Evolutionary conservation across 2,113 vertebrate genomes (phyloP).

Genomic region (Anas platyrhynchos): DNA sequence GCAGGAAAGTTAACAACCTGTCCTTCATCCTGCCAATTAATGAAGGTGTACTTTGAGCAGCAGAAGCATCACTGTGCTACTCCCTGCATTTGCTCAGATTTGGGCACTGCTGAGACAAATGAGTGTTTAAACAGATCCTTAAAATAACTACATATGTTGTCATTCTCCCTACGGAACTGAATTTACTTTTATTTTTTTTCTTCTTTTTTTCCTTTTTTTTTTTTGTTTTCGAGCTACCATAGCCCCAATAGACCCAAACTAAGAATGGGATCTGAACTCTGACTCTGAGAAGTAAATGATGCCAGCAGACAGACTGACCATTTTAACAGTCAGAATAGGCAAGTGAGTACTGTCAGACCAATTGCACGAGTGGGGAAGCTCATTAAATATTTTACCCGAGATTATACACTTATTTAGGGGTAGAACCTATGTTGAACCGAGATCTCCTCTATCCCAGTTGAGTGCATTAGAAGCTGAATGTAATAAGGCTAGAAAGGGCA

Average conservation of each 20-base stretch:
- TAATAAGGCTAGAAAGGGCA: slow-evolving; percentile 54
- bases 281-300: slow-evolving; percentile 35
- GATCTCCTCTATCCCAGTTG: not conserved
- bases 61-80: not conserved
- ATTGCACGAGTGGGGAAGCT: not conserved
- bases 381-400: slow-evolving; percentile 17
- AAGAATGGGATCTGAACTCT: slow-evolving; percentile 42
- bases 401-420: slow-evolving; percentile 36
- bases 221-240: not conserved
- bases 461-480: slow-evolving; percentile 10
- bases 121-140: slow-evolving; percentile 10
- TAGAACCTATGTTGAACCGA: slow-evolving; percentile 18
- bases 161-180: not conserved
- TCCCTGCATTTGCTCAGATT: not conserved
- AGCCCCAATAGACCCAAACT: not conserved
- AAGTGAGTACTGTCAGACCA: not conserved
- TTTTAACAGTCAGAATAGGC: slow-evolving; percentile 41
- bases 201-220: rapidly evolving
- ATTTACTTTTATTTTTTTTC: not conserved
- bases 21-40: slow-evolving; percentile 57
- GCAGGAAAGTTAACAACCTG: slow-evolving; percentile 27
- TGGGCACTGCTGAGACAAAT: slow-evolving; percentile 10
- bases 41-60: not conserved
- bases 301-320: not conserved
- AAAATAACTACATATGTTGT: not conserved